A percentile compares a stretch with the other conserved stretches of the same genome.
phyloP scores from a whole-genome alignment of 2,888 invertebrate species.

The Tanytarsus gracilentus region DNA sequence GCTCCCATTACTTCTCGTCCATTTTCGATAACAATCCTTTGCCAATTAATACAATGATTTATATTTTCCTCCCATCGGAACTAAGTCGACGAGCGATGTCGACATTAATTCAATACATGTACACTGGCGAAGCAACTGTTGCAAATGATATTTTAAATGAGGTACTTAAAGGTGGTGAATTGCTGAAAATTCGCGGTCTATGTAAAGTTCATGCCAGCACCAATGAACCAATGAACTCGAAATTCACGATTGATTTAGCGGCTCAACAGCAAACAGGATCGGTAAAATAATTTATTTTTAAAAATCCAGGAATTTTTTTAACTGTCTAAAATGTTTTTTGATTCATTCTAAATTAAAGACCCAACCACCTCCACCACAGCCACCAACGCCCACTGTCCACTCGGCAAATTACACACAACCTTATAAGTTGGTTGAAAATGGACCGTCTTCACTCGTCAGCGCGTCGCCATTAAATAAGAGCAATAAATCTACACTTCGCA shows the following conservation, averaged over 20 bases:
- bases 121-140: slow-evolving; percentile 68
- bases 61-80: slow-evolving; percentile 71
- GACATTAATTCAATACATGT: slow-evolving; percentile 78
- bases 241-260: background rate
- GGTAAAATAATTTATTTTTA: no score
- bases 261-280: slow-evolving; percentile 24
- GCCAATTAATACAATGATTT: slow-evolving; percentile 46
- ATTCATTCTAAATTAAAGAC: no score
- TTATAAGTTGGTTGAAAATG: slow-evolving; percentile 1
- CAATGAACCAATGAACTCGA: background rate
- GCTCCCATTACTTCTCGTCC: slow-evolving; percentile 52
- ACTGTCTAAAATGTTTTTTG: no score
- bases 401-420: slow-evolving; percentile 6
- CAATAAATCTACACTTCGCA: slow-evolving; percentile 37
- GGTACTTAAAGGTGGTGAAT: slow-evolving; percentile 72
- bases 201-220: slow-evolving; percentile 41
- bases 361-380: background rate
- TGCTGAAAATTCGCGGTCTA: slow-evolving; percentile 69
- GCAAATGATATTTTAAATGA: slow-evolving; percentile 75
- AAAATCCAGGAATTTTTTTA: no score
- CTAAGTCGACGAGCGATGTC: slow-evolving; percentile 70
- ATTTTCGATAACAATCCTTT: slow-evolving; percentile 41
- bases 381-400: background rate
- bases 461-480: slow-evolving; percentile 30
- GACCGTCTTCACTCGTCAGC: slow-evolving; percentile 14